Evolutionary conservation across 2,797 vertebrate genomes (phyloP), one percentile per base, ranked within the genome.

Genomic region (Graptemys geographica): DNA sequence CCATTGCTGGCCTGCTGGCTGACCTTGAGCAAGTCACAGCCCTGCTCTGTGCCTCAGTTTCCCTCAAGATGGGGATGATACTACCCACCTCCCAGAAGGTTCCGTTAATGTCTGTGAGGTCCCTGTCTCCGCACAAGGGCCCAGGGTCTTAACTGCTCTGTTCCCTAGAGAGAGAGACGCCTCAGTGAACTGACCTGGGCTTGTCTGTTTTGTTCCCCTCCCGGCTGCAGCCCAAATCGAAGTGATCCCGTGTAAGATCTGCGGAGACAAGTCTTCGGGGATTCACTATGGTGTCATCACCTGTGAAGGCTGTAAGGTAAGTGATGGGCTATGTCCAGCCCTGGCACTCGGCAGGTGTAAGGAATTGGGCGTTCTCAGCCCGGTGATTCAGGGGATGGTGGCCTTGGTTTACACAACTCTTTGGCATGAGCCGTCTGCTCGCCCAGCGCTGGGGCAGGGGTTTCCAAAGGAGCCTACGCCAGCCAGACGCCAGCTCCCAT

Each of bases 271-370:
- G 91, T 99, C 99, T 59, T 99, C 99, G 9, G 99, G 99, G 85
- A 99, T 99, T 95, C 99, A 99, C 97, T 99, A 99, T 83, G 99
- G 99, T 4, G 99, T 99, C 83, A 99, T 99, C 98, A 99, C 99
- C 94, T 99, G 99, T n/a, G 99, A 99, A 97, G 99, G 99, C 95
- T 99, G 99, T 97, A 99, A 99, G 98, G 99, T 99, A 97, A 98
- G 98, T 65, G 12, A 6, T 31, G 18, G 47, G 7, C 25, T 55
- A 18, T 11, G 51, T 23, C 33, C 19, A 4, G 19, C 10, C 51
- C 53, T 8, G 19, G n/a, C 23, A 16, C 8, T 21, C 4, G 15
- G 4, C 19, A 15, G 41, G 25, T 85, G 19, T n/a, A 8, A 37
- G 13, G 18, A 31, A 8, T 6, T n/a, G n/a, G 33, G 16, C 56